Base-by-base conservation (phyloP, 2,797 vertebrate genomes). In the Astyanax mexicanus region DNA sequence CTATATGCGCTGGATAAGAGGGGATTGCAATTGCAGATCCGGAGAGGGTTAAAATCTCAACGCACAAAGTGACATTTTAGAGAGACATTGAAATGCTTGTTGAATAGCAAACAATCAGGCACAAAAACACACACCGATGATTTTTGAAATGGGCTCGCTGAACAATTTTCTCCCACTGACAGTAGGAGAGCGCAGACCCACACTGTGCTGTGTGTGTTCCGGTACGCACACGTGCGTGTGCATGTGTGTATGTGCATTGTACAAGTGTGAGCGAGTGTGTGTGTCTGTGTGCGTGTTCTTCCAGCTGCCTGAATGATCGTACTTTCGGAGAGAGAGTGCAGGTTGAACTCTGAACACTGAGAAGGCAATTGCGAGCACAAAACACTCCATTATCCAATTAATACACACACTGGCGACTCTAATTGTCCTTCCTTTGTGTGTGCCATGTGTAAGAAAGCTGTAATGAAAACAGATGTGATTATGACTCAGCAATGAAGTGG, bases 361-460 rank as follows among this genome's bases (percentile, higher is more conserved):
- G 80, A 80, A 83, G 69, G 66, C 83, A 84, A 82, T 81, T 81
- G 83, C 42, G 64, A 71, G 72, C 66, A 82, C 80, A 85, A 86
- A 83, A 85, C 85, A 85, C 81, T 76, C 82, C 81, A 87, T 87
- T 87, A 87, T 85, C 84, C 86, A 84, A 86, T 87, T 86, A 87
- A 86, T 84, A 85, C 55, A 82, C 83, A 83, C 80, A 80, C 83
- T 75, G 78, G 79, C 79, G 61, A 74, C 80, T 80, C 75, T 85
- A 83, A 87, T 85, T 84, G 85, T 84, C 69, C 70, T 80, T 83
- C 81, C 90, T 92, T 87, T 91, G 87, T 91, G 92, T 91, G 90
- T 81, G 84, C 82, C 86, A 77, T 89, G 91, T 90, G 88, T 85
- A 87, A 72, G 78, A 80, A 84, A 91, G 87, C 80, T 74, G 69